Evolutionary conservation across 2,888 invertebrate genomes (phyloP), one percentile per base, ranked within the genome.

Genomic region (Capitulum mitella): DNA sequence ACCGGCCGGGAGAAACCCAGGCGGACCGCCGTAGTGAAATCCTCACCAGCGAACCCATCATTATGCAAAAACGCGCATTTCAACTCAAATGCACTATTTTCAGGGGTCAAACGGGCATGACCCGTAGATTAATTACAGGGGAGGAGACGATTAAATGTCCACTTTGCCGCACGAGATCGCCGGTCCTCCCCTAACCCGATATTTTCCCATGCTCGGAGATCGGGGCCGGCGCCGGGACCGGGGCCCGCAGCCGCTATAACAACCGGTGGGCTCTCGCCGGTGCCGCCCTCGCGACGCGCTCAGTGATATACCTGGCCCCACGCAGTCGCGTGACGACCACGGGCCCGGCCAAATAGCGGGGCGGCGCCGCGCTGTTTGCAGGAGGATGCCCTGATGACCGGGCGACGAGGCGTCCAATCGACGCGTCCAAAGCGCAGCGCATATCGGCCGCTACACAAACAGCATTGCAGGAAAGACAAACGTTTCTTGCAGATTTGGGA

Each of bases 31-130:
- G 37, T 37, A 40, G 70, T 70, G 70, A 70, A 70, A 70, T 40
- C 70, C 70, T 70, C 70, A 37, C 70, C 70, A 26, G 70, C 40
- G 5, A 70, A 22, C 70, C 70, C 70, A 10, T 70, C 37, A 70
- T 70, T 70, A 70, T 70, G 70, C 70, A 70, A 70, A 70, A 70
- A 70, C 70, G 40, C 70, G 70, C 70, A 70, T 70, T 70, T 70
- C 70, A 70, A 70, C 70, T 70, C 70, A 40, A 70, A 70, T 70
- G 70, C 70, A 70, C 70, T 70, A 70, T 70, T 70, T 70, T 70
- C 70, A 70, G 70, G 70, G 70, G 70, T 70, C 70, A 70, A 70
- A 70, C 70, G 70, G 70, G 70, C 40, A 70, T 70, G 70, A 70
- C 70, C 70, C 26, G 26, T 8, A n/a, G 70, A 70, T 70, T 70